These are phyloP conservation scores for Lasius fuliginosus DNA, from an alignment of 2,888 invertebrate species.

Conservation along the genomic window DNA sequence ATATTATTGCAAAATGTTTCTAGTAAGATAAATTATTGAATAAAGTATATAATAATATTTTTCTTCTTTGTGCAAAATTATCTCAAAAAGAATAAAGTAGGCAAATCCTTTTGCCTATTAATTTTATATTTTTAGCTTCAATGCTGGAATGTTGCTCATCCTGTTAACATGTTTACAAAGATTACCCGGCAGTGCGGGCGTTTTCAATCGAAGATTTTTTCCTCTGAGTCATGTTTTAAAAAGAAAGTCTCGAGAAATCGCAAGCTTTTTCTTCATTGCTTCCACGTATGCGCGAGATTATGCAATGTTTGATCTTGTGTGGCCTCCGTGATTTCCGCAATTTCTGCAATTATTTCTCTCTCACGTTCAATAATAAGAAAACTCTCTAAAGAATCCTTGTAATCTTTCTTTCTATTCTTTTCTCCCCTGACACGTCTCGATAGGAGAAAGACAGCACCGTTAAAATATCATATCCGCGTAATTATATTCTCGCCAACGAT, in stretches of 20 bases:
- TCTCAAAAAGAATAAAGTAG: background rate
- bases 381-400: slow-evolving; percentile 70
- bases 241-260: slow-evolving; percentile 66
- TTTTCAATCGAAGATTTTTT: slow-evolving; percentile 20
- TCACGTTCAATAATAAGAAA: slow-evolving; percentile 48
- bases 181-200: background rate
- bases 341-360: slow-evolving; percentile 62
- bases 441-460: slow-evolving; percentile 26
- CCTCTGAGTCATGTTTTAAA: slow-evolving; percentile 43
- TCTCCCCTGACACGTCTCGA: slow-evolving; percentile 37
- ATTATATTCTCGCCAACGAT: slow-evolving; percentile 43
- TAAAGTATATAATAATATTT: background rate
- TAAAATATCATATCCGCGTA: slow-evolving; percentile 51
- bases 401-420: slow-evolving; percentile 63
- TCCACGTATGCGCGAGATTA: slow-evolving; percentile 46
- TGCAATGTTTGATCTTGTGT: slow-evolving; percentile 68
- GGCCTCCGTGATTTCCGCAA: slow-evolving; percentile 68
- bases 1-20: background rate
- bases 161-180: slow-evolving; percentile 3
- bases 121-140: background rate
- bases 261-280: slow-evolving; percentile 55
- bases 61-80: background rate
- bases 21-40: background rate
- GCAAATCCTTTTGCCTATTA: background rate
- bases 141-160: background rate